Conservation (phyloP, 2,888 invertebrate genomes). For the Rhamphomyia laevipes region DNA sequence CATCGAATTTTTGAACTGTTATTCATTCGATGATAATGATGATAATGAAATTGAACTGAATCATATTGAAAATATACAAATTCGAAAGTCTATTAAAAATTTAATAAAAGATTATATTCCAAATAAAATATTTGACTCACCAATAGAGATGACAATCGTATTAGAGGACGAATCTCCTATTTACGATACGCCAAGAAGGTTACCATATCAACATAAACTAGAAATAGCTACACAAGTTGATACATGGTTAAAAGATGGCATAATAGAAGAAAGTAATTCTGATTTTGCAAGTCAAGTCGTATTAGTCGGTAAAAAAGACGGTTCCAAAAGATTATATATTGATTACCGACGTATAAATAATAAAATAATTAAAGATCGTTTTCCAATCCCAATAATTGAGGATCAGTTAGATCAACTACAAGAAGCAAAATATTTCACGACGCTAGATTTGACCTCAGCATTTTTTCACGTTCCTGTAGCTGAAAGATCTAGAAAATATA, state of each 20-base stretch:
- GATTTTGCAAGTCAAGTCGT: slow-evolving; percentile 10
- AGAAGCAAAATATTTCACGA: slow-evolving; percentile 9
- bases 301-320: slow-evolving; percentile 8
- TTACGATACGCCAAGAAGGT: background rate
- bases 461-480: slow-evolving; percentile 15
- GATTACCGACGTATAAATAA: slow-evolving; percentile 9
- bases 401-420: slow-evolving; percentile 7
- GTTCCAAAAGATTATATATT: slow-evolving; percentile 6
- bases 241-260: slow-evolving; percentile 3
- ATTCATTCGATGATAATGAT: slow-evolving; percentile 1
- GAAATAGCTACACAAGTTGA: slow-evolving; percentile 1
- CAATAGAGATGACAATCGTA: slow-evolving; percentile 5
- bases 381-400: slow-evolving; percentile 5
- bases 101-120: background rate
- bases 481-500: slow-evolving; percentile 5
- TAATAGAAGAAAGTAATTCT: slow-evolving; percentile 3
- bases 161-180: slow-evolving; percentile 3
- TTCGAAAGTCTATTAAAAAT: background rate
- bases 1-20: slow-evolving; percentile 2
- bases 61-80: background rate
- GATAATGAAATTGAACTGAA: slow-evolving; percentile 2
- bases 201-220: background rate
- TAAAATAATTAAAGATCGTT: slow-evolving; percentile 6
- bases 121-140: background rate
- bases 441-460: slow-evolving; percentile 11